Evolutionary conservation across 2,888 invertebrate genomes (phyloP), one percentile per base, ranked within the genome.

Genomic region (Acleris literana): DNA sequence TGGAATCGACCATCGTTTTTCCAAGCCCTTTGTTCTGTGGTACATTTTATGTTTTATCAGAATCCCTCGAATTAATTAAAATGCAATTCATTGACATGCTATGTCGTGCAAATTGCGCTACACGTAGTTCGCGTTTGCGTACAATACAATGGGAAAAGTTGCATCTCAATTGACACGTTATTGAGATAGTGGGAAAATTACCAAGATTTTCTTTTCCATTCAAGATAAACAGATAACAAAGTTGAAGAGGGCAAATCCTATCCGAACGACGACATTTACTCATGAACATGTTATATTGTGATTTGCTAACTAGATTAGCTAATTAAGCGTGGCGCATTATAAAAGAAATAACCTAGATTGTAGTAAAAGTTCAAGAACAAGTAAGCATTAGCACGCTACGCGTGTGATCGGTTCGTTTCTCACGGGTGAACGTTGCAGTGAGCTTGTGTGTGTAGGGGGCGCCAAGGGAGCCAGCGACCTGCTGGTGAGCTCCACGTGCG

Each of bases 381-480:
- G 57, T 57, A 18, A 29, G 51, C 39, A 56, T 56, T 53, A 43
- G 20, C 61, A 62, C 56, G 61, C 57, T 20, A 57, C 25, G 43
- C 62, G 62, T 66, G 66, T 53, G 66, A 57, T 61, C 57, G 57
- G 39, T 48, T 52, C 62, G 57, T 62, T 66, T 66, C 56, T 57
- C 62, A 62, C 65, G 22, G 48, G 51, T 56, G 57, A 39, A 39
- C 39, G 13, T 39, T 39, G 39, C 39, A 33, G 3, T 9, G 33
- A 33, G 33, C 3, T 33, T 9, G 33, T 43, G 46, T 60, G 29
- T 7, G 71, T 84, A 85, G 87, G 81, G 53, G 81, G 81, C 58
- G 74, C 87, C 13, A 92, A 92, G 72, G 92, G 92, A 33, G 79
- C 87, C 7, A 92, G 91, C 68, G 92, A 92, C 76, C 87, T 92